Percentiles rank a stretch among this genome's conserved stretches.
phyloP scores from a whole-genome alignment of 1,140 invertebrate species.

The Penaeus chinensis region DNA sequence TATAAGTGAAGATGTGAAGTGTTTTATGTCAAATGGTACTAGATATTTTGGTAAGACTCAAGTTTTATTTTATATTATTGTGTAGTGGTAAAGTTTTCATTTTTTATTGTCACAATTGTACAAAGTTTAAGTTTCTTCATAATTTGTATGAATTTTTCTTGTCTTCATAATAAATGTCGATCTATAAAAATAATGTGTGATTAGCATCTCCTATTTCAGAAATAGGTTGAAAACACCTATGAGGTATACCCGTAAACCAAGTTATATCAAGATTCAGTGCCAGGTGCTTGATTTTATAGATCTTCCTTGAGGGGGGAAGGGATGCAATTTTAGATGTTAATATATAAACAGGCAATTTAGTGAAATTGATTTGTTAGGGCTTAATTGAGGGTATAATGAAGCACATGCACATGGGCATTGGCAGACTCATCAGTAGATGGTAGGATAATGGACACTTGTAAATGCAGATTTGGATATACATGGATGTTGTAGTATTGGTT shows the following conservation, averaged over 20 bases:
- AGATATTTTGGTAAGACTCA: conserved; percentile 42
- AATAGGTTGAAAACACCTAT: background rate
- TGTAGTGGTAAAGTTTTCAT: conserved; percentile 4
- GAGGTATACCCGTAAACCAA: background rate
- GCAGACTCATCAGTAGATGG: too few species aligned
- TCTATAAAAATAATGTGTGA: conserved; percentile 42
- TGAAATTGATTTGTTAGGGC: too few species aligned
- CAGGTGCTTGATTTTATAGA: too few species aligned
- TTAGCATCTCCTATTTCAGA: conserved; percentile 25
- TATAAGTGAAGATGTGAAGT: conserved; percentile 51
- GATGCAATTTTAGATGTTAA: too few species aligned
- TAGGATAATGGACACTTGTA: too few species aligned
- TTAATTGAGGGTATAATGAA: too few species aligned
- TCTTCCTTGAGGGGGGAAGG: too few species aligned
- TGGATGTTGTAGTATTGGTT: too few species aligned
- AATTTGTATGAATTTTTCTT: conserved; percentile 48
- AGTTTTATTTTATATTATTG: conserved; percentile 42
- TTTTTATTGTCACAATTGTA: conserved; percentile 38
- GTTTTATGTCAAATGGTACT: conserved; percentile 52
- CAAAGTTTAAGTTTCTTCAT: conserved; percentile 48
- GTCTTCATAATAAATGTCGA: conserved; percentile 49
- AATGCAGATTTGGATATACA: too few species aligned
- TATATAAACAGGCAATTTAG: too few species aligned
- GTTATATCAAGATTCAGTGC: too few species aligned
- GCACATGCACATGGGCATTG: too few species aligned